Evolutionary conservation across 2,888 invertebrate genomes (phyloP), one percentile per base, ranked within the genome.

Genomic region (Liposcelis brunnea): DNA sequence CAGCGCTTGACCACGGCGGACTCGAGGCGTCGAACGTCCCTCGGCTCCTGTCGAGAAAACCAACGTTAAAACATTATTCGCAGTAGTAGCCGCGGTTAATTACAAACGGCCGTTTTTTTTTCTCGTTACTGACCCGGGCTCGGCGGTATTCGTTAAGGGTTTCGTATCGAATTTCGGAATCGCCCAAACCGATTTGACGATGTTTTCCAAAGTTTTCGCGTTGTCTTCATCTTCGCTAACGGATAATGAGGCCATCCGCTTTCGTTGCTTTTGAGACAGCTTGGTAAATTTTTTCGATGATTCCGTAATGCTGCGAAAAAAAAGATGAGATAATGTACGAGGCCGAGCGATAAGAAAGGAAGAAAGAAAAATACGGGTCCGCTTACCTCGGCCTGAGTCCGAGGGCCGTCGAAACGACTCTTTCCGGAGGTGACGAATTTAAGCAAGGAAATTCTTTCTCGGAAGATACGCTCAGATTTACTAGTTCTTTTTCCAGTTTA

Each of bases 251-350:
- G 71, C 70, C 47, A 75, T 56, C 51, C 71, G 70, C 53, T 76
- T 77, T 16, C 75, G 62, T 55, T 75, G 74, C 50, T 76, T 77
- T 53, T 77, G 77, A 1, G 76, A 77, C 6, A 76, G 52, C 55
- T 72, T 75, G n/a, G 54, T 51, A 43, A 59, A 53, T 52, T 59
- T 63, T 34, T 56, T 55, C 52, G 55, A 56, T 14, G 35, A 19
- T 45, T 53, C 51, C 8, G 45, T 47, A 43, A 18, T 34, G 32
- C 47, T 50, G 46, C 42, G 52, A 47, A 32, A 19, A 11, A 42
- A 33, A 19, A 31, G 11, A 31, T 8, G 32, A 34, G 40, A 8
- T 12, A 19, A n/a, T n/a, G n/a, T n/a, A n/a, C n/a, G 11, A 32
- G 15, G 45, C 44, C 31, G 12, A 45, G 37, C 42, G 31, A 42